Conservation (phyloP, 2,888 invertebrate species). For the Tinea trinotella region DNA sequence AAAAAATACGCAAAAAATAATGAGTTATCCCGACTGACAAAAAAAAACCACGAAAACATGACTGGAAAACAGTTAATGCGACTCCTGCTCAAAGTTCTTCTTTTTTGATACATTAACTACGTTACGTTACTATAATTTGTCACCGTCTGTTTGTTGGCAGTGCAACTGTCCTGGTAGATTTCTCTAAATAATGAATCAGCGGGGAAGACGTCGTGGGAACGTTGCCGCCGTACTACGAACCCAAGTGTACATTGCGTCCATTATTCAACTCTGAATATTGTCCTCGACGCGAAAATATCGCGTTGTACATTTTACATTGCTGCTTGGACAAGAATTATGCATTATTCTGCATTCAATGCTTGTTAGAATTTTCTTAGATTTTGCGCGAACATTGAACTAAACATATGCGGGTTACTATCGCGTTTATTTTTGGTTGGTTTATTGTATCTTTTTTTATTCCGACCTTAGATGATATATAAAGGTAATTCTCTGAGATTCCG, state of each 20-base stretch:
- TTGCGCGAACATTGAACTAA: too few species aligned
- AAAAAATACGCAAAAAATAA: too few species aligned
- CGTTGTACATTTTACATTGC: not conserved
- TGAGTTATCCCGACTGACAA: too few species aligned
- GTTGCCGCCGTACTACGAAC: not conserved
- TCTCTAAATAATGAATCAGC: conserved; percentile 24
- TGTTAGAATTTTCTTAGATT: too few species aligned
- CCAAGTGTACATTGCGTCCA: conserved; percentile 34
- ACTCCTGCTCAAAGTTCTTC: not conserved
- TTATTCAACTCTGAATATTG: conserved; percentile 21
- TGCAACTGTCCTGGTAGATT: conserved; percentile 22
- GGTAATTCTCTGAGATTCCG: too few species aligned
- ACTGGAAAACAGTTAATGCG: not conserved
- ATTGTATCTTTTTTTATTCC: too few species aligned
- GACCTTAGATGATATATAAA: too few species aligned
- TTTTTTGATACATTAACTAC: conserved; percentile 5
- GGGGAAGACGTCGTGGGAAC: conserved; percentile 26
- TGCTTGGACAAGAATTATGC: too few species aligned
- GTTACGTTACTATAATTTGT: conserved; percentile 19
- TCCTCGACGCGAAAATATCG: not conserved
- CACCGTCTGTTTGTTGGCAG: conserved; percentile 19
- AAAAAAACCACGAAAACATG: not conserved
- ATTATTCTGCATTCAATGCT: too few species aligned
- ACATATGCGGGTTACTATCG: too few species aligned
- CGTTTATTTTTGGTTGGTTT: too few species aligned